Conservation (phyloP, 1,140 invertebrate species). For the Adelges cooleyi region DNA sequence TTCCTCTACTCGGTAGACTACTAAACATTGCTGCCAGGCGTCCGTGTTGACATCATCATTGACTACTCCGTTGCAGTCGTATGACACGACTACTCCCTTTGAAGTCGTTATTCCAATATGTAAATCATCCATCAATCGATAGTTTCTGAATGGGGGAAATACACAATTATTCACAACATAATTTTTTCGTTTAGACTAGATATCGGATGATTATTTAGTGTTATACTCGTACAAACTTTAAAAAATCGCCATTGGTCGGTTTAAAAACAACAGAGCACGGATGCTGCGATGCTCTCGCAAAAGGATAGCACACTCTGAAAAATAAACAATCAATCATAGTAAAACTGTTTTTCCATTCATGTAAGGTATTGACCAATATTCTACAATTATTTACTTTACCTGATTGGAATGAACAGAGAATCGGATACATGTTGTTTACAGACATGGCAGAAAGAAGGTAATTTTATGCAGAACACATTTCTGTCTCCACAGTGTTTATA, state of each 20-base stretch:
- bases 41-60: conserved; percentile 40
- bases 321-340: conserved; percentile 33
- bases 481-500: conserved; percentile 62
- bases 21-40: conserved; percentile 57
- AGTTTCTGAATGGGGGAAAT: conserved; percentile 48
- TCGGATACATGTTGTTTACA: conserved; percentile 51
- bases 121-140: conserved; percentile 63
- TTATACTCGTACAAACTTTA: conserved; percentile 49
- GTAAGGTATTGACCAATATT: too few relatives aligned
- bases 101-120: conserved; percentile 72
- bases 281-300: conserved; percentile 57
- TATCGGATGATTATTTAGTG: too few relatives aligned
- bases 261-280: conserved; percentile 63
- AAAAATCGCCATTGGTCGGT: conserved; percentile 66
- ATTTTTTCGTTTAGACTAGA: not conserved
- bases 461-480: conserved; percentile 62
- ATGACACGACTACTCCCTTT: conserved; percentile 59
- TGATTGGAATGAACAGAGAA: conserved; percentile 56
- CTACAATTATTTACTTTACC: too few relatives aligned
- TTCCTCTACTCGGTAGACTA: conserved; percentile 46
- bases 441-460: conserved; percentile 57
- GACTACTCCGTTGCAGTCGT: conserved; percentile 60
- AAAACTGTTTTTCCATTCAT: too few relatives aligned
- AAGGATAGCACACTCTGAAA: conserved; percentile 62
- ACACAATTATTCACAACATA: not conserved